These are phyloP conservation scores for Pseudopodoces humilis DNA, from an alignment of 2,113 vertebrate genomes.

Conservation along the genomic window DNA sequence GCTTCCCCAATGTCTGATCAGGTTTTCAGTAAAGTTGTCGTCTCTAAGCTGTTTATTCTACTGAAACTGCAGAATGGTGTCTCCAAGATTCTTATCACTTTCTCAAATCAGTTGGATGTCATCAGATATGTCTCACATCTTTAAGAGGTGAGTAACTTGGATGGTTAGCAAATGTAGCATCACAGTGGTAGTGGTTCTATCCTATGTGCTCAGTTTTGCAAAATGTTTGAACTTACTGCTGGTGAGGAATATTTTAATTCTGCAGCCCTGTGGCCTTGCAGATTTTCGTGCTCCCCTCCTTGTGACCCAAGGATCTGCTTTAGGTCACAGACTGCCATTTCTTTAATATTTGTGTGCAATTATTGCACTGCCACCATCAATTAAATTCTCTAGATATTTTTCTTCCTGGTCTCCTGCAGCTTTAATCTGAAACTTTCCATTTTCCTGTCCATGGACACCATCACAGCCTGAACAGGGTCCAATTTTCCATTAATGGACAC, in stretches of 20 bases:
- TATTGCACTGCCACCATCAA: slow-evolving; percentile 5
- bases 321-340: not conserved
- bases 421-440: slow-evolving; percentile 51
- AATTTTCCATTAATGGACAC: slow-evolving; percentile 40
- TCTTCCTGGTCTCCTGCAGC: slow-evolving; percentile 29
- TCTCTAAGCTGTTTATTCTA: not conserved
- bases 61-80: not conserved
- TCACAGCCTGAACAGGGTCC: slow-evolving; percentile 8
- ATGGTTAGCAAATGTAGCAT: not conserved
- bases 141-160: not conserved
- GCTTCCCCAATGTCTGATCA: not conserved
- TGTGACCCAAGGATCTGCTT: not conserved
- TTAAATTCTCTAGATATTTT: slow-evolving; percentile 39
- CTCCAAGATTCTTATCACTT: not conserved
- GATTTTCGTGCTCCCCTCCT: not conserved
- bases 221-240: not conserved
- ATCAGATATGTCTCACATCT: not conserved
- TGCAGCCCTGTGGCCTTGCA: not conserved
- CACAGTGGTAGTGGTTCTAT: not conserved
- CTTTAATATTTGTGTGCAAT: not conserved
- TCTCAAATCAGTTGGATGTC: not conserved
- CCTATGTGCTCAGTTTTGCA: not conserved
- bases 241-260: not conserved
- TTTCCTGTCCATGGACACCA: slow-evolving; percentile 44
- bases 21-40: not conserved